phyloP scores from a whole-genome alignment of 2,888 invertebrate species.

The Linnaemya tessellans region DNA sequence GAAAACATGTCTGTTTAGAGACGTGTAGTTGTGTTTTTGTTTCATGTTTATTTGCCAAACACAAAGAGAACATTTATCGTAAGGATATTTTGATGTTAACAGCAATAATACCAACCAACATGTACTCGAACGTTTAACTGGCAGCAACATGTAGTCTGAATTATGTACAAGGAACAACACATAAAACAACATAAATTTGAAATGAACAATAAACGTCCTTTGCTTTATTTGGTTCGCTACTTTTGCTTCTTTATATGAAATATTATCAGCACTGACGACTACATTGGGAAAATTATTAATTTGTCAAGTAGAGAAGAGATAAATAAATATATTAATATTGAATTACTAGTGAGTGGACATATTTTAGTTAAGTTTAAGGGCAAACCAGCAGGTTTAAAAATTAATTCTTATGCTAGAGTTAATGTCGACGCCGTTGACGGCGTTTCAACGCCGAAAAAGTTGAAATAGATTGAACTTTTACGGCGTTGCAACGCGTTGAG shows the following conservation, averaged over 20 bases:
- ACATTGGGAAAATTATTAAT: no score
- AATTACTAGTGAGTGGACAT: no score
- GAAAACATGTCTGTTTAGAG: slow-evolving; percentile 13
- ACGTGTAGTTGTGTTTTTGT: neutral
- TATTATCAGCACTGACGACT: neutral
- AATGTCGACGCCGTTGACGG: no score
- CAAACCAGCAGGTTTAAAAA: no score
- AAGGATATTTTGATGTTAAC: slow-evolving; percentile 58
- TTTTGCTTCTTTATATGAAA: neutral
- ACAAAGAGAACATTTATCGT: slow-evolving; percentile 53
- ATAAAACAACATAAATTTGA: slow-evolving; percentile 31
- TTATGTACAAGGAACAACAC: slow-evolving; percentile 46
- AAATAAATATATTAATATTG: no score
- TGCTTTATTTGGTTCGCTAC: neutral
- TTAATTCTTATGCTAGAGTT: no score
- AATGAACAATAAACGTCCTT: slow-evolving; percentile 17
- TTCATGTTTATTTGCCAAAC: slow-evolving; percentile 18
- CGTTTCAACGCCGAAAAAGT: no score
- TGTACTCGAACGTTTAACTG: slow-evolving; percentile 47
- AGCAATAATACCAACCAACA: slow-evolving; percentile 24
- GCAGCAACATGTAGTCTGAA: slow-evolving; percentile 46
- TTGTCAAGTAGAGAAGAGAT: no score
- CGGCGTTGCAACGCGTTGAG: no score
- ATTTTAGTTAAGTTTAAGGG: no score
- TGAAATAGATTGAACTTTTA: no score